Conservation (phyloP, 1,140 invertebrate genomes). For the Brachystomella parvula region DNA sequence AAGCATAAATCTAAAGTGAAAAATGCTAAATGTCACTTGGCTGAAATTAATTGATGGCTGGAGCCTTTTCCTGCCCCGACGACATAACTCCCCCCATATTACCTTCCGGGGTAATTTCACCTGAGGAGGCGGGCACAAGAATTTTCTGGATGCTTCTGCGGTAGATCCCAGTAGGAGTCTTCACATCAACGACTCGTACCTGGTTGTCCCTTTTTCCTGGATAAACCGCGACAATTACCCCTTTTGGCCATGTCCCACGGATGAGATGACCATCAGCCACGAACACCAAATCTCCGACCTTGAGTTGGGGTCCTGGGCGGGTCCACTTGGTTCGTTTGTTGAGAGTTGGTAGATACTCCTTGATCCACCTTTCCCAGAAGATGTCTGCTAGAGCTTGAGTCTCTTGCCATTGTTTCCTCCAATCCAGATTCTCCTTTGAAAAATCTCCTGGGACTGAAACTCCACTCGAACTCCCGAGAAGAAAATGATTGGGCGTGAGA, state of each 20-base stretch:
- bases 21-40: too few relatives aligned
- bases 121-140: too few relatives aligned
- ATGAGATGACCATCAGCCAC: constrained; percentile 21
- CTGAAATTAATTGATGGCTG: too few relatives aligned
- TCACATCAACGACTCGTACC: constrained; percentile 21
- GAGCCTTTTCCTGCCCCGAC: too few relatives aligned
- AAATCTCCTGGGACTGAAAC: not conserved
- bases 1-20: too few relatives aligned
- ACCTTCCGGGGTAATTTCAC: too few relatives aligned
- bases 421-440: not conserved
- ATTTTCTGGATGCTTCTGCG: constrained; percentile 12
- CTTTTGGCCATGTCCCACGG: constrained; percentile 24
- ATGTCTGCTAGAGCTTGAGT: constrained; percentile 18
- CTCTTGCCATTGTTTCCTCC: constrained; percentile 19
- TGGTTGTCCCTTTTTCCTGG: constrained; percentile 16
- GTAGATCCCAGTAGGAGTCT: not conserved
- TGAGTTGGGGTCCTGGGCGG: not conserved
- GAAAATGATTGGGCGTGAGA: constrained; percentile 31
- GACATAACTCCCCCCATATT: too few relatives aligned
- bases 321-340: constrained; percentile 26
- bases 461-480: not conserved
- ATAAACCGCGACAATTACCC: constrained; percentile 10
- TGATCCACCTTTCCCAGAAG: constrained; percentile 29
- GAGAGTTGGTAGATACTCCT: constrained; percentile 30
- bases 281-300: constrained; percentile 29